Percentiles rank a stretch among this genome's conserved stretches.
Evolutionary conservation across 2,888 invertebrate genomes (phyloP).

Genomic region (Ditula angustiorana): DNA sequence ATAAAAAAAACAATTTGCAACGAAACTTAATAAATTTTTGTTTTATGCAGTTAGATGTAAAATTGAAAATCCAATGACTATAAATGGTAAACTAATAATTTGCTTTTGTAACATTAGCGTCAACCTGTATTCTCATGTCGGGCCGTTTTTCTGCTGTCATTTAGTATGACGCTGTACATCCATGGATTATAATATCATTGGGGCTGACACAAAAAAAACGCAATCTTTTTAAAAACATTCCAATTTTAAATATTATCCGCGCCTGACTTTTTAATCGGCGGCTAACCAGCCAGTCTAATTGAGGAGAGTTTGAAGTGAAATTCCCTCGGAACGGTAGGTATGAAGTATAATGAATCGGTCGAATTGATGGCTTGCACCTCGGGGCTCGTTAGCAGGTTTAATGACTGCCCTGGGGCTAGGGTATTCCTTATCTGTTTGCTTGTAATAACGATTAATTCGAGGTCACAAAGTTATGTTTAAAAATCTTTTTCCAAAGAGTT

Average conservation of each 20-base stretch:
- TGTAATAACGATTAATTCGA: background rate
- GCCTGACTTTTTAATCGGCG: slow-evolving; percentile 11
- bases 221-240: background rate
- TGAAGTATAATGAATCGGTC: slow-evolving; percentile 43
- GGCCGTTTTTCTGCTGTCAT: too few relatives aligned
- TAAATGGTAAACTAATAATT: too few relatives aligned
- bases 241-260: background rate
- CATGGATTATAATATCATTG: too few relatives aligned
- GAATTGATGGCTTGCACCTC: slow-evolving; percentile 40
- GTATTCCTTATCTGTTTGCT: slow-evolving; percentile 11
- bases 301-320: background rate
- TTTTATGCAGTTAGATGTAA: too few relatives aligned
- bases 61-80: too few relatives aligned
- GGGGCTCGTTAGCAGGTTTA: slow-evolving; percentile 45
- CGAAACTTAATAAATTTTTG: too few relatives aligned
- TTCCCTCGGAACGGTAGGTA: slow-evolving; percentile 14
- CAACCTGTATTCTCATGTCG: too few relatives aligned
- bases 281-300: slow-evolving; percentile 13
- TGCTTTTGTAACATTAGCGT: too few relatives aligned
- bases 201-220: background rate
- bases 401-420: slow-evolving; percentile 34
- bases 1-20: too few relatives aligned
- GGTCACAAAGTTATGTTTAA: too few relatives aligned
- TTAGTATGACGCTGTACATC: too few relatives aligned
- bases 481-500: too few relatives aligned